Base-by-base conservation (phyloP, 2,797 vertebrate genomes). In the Manis crassicaudata region DNA sequence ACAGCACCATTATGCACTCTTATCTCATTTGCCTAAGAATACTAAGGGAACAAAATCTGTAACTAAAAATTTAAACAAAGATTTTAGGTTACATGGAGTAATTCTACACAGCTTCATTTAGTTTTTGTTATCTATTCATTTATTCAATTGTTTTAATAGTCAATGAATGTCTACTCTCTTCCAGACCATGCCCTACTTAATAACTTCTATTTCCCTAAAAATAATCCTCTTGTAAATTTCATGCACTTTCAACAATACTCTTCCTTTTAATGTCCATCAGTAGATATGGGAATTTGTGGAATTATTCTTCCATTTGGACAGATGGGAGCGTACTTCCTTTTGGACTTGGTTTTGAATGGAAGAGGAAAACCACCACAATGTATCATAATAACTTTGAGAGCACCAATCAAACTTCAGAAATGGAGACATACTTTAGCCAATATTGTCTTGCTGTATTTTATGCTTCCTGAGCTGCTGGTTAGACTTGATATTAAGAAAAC, bases 401-500 rank as follows among this genome's bases (percentile, higher is more conserved):
- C 54, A 68, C 77, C 2, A 3, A 83, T 62, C 56, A 43, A 90
- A 56, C 83, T 58, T 77, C 67, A 93, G 73, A 90, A 88, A 58
- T 1, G 8, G 72, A 95, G 90, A 52, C 88, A 52, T 0, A 0
- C 56, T 62, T 92, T 46, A 50, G 91, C 77, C 95, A 91, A 90
- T 58, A 84, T 65, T 72, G 87, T 94, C 91, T 80, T 46, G 27
- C 94, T 63, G n/a, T 63, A 43, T 62, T 90, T 93, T 72, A 73
- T 50, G 93, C 62, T 97, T 96, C 75, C 52, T 40, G 60, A 88
- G n/a, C 8, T 67, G 70, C n/a, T 92, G 76, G 25, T 29, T 77
- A 23, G 54, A 50, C 43, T n/a, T 7, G 75, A 87, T 94, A 81
- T n/a, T 76, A 58, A 89, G 95, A 94, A 93, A 56, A 97, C 90